A percentile compares a stretch with the other conserved stretches of the same genome.
Evolutionary conservation across 2,888 invertebrate genomes (phyloP).

Genomic region (Calephelis perditalis): DNA sequence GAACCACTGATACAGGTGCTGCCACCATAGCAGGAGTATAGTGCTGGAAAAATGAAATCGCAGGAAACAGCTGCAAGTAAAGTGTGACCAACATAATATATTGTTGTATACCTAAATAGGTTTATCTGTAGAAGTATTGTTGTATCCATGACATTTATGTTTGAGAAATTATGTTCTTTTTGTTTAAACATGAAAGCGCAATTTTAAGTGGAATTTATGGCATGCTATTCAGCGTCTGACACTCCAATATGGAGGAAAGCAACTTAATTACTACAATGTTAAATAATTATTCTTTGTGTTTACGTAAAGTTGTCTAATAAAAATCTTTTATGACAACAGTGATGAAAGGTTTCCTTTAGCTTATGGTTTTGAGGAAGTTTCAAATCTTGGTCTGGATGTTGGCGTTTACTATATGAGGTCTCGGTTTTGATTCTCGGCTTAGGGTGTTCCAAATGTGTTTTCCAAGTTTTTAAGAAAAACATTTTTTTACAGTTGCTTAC

Average conservation of each 20-base stretch:
- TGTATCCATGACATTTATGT: constrained; percentile 1
- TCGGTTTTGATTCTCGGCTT: no score
- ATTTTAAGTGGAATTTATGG: constrained; percentile 60
- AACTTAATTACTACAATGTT: constrained; percentile 5
- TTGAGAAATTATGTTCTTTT: constrained; percentile 32
- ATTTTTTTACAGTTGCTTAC: no score
- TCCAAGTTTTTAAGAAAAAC: no score
- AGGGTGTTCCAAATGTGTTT: no score
- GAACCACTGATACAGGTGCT: no score
- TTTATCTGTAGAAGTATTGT: constrained; percentile 3
- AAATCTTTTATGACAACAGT: background rate
- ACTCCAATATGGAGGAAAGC: constrained; percentile 1
- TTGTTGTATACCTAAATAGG: background rate
- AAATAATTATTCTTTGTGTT: constrained; percentile 9
- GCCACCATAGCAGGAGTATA: no score
- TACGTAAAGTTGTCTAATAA: background rate
- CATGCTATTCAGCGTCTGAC: constrained; percentile 42
- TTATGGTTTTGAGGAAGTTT: background rate
- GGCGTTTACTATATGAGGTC: no score
- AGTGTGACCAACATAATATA: no score
- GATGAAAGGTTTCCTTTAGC: background rate
- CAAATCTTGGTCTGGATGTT: no score
- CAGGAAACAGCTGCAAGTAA: no score
- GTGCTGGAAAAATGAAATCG: no score
- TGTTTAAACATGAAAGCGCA: constrained; percentile 64